These are phyloP conservation scores for Natrix natrix DNA, from an alignment of 2,797 vertebrate genomes.

Conservation along the genomic window DNA sequence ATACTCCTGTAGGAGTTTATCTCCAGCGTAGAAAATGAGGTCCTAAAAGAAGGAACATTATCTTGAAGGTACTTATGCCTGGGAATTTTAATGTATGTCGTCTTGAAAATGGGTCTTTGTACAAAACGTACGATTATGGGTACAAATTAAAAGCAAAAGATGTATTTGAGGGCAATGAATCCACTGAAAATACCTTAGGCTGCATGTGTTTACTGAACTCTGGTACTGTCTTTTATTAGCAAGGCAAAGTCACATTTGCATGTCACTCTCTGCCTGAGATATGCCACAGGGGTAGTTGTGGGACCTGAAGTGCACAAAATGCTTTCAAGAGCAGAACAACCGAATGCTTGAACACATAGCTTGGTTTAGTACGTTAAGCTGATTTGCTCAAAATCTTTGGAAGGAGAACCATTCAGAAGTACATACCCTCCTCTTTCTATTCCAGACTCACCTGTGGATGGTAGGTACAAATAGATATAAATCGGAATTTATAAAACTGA, in stretches of 20 bases:
- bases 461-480: not conserved
- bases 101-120: not conserved
- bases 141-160: not conserved
- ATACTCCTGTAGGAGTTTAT: not conserved
- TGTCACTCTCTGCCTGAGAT: not conserved
- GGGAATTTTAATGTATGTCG: not conserved
- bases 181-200: not conserved
- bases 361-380: not conserved
- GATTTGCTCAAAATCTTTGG: not conserved
- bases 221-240: not conserved
- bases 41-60: not conserved
- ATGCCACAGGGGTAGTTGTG: rapidly evolving
- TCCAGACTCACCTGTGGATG: not conserved
- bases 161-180: not conserved
- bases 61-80: not conserved
- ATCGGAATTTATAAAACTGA: not conserved
- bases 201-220: not conserved
- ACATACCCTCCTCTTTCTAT: not conserved
- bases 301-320: not conserved
- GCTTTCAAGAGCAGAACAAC: not conserved
- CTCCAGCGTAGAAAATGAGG: not conserved
- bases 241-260: not conserved
- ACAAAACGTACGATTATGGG: not conserved
- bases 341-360: not conserved
- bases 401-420: conserved; percentile 7